Percentiles rank a stretch among this genome's conserved stretches.
Conservation (phyloP, 2,888 invertebrate genomes). For the Erpobdella octoculata region DNA sequence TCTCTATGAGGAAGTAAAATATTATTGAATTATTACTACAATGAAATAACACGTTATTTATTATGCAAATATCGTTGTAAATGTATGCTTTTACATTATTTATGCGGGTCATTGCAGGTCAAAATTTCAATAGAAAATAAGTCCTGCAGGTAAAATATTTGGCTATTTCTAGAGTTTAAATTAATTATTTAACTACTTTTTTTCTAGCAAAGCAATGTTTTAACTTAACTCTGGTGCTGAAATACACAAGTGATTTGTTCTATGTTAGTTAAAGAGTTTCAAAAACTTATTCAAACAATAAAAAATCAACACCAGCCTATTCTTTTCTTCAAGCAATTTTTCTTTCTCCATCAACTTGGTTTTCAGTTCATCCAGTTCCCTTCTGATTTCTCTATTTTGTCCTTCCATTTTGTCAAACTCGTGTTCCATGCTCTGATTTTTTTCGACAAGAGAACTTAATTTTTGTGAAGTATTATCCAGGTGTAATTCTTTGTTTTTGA, state of each 20-base stretch:
- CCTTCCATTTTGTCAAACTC: conserved; percentile 5
- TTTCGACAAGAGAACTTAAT: not conserved
- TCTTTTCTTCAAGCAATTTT: conserved; percentile 12
- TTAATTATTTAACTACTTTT: not conserved
- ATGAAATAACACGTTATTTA: too few species aligned
- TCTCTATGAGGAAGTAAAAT: conserved; percentile 1
- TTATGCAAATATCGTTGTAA: too few species aligned
- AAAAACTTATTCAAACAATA: not conserved
- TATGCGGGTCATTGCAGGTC: too few species aligned
- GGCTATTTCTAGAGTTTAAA: too few species aligned
- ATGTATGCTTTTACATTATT: too few species aligned
- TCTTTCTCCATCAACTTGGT: conserved; percentile 16
- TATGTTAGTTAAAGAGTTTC: not conserved
- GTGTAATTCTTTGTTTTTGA: conserved; percentile 16
- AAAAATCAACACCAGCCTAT: conserved; percentile 19
- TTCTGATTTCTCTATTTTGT: conserved; percentile 10
- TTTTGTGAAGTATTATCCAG: not conserved
- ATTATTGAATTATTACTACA: not conserved
- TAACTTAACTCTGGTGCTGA: too few species aligned
- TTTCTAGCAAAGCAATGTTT: too few species aligned
- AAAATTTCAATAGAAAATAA: too few species aligned
- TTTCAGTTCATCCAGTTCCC: conserved; percentile 16
- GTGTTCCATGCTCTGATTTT: conserved; percentile 12
- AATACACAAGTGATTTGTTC: too few species aligned
- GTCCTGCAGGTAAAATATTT: too few species aligned